These are phyloP conservation scores for Augochlora pura DNA, from an alignment of 1,140 invertebrate species.

Conservation along the genomic window DNA sequence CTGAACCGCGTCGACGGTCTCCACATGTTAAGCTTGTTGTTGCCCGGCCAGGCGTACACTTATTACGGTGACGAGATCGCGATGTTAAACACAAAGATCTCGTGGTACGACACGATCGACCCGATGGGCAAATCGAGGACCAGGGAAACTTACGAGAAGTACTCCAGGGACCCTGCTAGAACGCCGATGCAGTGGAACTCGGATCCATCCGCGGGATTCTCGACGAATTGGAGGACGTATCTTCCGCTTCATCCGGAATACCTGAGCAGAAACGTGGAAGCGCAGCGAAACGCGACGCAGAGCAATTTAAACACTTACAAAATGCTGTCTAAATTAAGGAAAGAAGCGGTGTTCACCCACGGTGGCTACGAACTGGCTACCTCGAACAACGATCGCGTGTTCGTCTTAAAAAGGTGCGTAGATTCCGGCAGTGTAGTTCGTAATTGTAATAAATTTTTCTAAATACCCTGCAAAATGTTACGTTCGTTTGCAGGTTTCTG, in stretches of 20 bases:
- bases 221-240: conserved; percentile 83
- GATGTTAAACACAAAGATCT: conserved; percentile 83
- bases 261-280: conserved; percentile 79
- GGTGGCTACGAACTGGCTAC: conserved; percentile 74
- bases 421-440: too few species aligned
- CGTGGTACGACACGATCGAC: conserved; percentile 81
- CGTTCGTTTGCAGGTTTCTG: conserved; percentile 71
- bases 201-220: conserved; percentile 83
- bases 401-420: conserved; percentile 77
- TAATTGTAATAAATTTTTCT: too few species aligned
- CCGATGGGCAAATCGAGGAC: conserved; percentile 80
- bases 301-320: conserved; percentile 81
- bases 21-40: conserved; percentile 86
- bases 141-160: conserved; percentile 74
- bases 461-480: too few species aligned
- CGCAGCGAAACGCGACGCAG: conserved; percentile 70
- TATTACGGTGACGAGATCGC: conserved; percentile 90
- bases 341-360: conserved; percentile 71
- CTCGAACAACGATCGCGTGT: conserved; percentile 73
- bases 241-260: conserved; percentile 84
- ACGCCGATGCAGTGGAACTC: conserved; percentile 88
- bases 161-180: conserved; percentile 82
- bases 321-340: conserved; percentile 74
- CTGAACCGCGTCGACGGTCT: conserved; percentile 84
- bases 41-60: conserved; percentile 88